Percentiles rank a stretch among this genome's conserved stretches.
These are phyloP conservation scores for Erythrocercus mccallii DNA, from an alignment of 2,113 vertebrate species.

Conservation along the genomic window DNA sequence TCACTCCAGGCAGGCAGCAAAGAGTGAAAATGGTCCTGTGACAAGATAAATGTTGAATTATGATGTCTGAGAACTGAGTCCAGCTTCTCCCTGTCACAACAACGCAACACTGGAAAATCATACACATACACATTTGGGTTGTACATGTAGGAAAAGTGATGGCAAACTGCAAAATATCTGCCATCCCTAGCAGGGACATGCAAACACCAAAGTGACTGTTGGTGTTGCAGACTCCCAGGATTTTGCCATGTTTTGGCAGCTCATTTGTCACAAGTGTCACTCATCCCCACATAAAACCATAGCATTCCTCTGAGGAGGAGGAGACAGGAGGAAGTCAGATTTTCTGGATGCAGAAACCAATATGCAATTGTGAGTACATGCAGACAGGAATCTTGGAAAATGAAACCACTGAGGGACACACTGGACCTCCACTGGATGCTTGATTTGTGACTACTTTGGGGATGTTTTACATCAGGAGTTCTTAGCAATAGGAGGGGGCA, in stretches of 20 bases:
- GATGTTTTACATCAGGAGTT: not conserved
- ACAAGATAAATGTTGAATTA: not conserved
- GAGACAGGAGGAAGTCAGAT: not conserved
- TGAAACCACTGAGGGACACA: not conserved
- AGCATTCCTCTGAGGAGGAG: not conserved
- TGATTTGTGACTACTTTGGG: not conserved
- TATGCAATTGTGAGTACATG: not conserved
- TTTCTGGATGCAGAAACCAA: not conserved
- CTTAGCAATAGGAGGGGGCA: not conserved
- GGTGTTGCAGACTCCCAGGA: not conserved
- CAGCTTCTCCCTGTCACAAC: not conserved
- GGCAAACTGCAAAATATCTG: constrained; percentile 21
- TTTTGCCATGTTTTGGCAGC: constrained; percentile 31
- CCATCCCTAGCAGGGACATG: not conserved
- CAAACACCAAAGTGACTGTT: not conserved
- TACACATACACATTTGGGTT: not conserved
- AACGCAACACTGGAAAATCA: not conserved
- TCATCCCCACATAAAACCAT: not conserved
- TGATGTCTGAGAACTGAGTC: not conserved
- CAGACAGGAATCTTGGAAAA: not conserved
- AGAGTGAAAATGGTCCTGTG: not conserved
- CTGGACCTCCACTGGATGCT: not conserved
- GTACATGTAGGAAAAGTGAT: not conserved
- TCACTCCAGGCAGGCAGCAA: not conserved
- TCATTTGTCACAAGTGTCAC: not conserved